These are phyloP conservation scores for Chymomyza procnemis DNA, from an alignment of 2,888 invertebrate genomes.

Conservation along the genomic window DNA sequence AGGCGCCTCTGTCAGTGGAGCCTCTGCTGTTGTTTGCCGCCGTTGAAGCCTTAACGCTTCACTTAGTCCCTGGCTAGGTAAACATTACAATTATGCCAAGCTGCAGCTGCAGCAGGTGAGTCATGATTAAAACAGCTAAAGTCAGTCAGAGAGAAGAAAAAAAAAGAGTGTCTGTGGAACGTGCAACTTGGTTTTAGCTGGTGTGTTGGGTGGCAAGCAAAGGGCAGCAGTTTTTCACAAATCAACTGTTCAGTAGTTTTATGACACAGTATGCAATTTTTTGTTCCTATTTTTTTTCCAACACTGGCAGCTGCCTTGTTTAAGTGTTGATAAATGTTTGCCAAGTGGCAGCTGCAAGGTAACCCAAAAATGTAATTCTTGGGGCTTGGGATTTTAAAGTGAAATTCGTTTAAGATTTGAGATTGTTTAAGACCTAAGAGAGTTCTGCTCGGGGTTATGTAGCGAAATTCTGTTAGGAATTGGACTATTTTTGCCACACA, in stretches of 20 bases:
- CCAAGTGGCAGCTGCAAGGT: constrained; percentile 13
- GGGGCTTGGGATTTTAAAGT: not conserved
- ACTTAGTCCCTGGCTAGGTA: constrained; percentile 58
- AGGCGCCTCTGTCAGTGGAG: constrained; percentile 23
- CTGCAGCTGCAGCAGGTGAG: constrained; percentile 50
- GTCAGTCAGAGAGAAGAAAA: too few relatives aligned
- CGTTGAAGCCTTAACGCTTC: constrained; percentile 59
- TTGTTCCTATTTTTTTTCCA: not conserved
- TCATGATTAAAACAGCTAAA: constrained; percentile 55
- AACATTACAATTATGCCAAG: constrained; percentile 67
- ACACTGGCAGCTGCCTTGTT: constrained; percentile 2
- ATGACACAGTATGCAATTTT: constrained; percentile 34
- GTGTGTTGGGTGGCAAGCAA: not conserved
- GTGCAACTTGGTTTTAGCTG: not conserved
- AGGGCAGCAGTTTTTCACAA: constrained; percentile 47
- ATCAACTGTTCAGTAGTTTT: constrained; percentile 54
- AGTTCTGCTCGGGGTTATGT: too few relatives aligned
- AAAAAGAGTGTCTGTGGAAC: not conserved
- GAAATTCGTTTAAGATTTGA: too few relatives aligned
- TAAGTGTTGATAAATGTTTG: constrained; percentile 48
- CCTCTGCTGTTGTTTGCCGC: constrained; percentile 22
- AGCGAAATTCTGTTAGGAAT: too few relatives aligned
- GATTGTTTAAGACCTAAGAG: too few relatives aligned
- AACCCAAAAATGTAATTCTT: not conserved
- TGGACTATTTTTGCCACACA: too few relatives aligned